phyloP scores from a whole-genome alignment of 2,797 vertebrate species.

The Artibeus lituratus region DNA sequence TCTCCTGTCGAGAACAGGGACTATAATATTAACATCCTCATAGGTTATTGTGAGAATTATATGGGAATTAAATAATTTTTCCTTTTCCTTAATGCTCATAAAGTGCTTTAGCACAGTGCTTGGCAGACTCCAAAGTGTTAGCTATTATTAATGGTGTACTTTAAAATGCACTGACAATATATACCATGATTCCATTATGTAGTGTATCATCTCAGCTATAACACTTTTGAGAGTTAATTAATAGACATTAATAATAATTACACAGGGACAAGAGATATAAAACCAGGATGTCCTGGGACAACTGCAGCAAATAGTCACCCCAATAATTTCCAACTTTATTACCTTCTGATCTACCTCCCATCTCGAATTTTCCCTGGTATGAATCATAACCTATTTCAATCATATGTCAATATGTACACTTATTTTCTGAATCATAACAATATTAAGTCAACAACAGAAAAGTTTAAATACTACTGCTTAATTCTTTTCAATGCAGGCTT shows the following conservation, averaged over 20 bases:
- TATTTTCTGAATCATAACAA: slow-evolving; percentile 27
- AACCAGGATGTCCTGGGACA: not conserved
- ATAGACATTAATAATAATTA: slow-evolving; percentile 16
- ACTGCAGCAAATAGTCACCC: not conserved
- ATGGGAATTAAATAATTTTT: no score
- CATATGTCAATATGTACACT: not conserved
- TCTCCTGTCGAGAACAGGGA: not conserved
- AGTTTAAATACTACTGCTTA: not conserved
- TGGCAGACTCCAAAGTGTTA: not conserved
- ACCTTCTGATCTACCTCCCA: not conserved
- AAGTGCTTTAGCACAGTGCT: not conserved
- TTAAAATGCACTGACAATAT: not conserved
- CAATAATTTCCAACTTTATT: slow-evolving; percentile 1
- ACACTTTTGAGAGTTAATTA: not conserved
- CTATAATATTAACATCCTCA: not conserved
- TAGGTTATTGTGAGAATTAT: not conserved
- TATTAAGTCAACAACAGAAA: slow-evolving; percentile 41
- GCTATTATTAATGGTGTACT: not conserved
- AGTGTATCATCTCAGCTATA: not conserved
- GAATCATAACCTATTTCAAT: slow-evolving; percentile 40
- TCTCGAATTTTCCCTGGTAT: not conserved
- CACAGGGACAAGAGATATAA: slow-evolving; percentile 9
- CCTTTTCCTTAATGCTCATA: not conserved
- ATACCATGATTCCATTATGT: not conserved
- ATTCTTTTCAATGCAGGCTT: not conserved